Conservation (phyloP, 2,888 invertebrate species). For the Ferrisia virgata region DNA sequence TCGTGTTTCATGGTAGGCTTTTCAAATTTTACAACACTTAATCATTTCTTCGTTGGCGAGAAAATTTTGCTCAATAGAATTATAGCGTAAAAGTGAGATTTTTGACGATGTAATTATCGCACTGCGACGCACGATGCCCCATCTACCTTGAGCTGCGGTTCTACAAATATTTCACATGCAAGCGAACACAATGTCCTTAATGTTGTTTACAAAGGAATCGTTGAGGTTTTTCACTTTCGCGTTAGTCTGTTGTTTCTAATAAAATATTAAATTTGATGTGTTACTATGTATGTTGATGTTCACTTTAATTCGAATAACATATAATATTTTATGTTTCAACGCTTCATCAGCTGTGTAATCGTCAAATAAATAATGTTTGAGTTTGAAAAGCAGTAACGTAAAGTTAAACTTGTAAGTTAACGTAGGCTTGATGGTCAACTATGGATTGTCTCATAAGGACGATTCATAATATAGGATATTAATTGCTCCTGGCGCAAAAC, state of each 20-base stretch:
- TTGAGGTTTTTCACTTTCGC: not conserved
- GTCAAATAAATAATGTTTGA: not conserved
- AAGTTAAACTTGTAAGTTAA: too few species aligned
- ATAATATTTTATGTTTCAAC: not conserved
- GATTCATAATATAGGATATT: too few species aligned
- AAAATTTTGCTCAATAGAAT: not conserved
- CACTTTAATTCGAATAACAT: not conserved
- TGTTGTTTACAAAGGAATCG: not conserved
- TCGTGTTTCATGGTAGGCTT: not conserved
- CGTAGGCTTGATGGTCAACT: too few species aligned
- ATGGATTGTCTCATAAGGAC: too few species aligned
- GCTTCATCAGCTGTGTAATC: not conserved
- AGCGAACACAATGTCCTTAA: too few species aligned
- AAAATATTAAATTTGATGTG: not conserved
- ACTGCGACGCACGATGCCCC: too few species aligned
- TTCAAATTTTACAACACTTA: slow-evolving; percentile 7
- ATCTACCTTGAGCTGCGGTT: too few species aligned
- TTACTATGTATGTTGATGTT: too few species aligned
- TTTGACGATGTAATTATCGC: not conserved
- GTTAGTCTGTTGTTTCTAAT: not conserved
- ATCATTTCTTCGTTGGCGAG: not conserved
- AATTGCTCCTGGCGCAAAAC: too few species aligned
- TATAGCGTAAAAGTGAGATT: not conserved
- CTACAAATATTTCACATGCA: not conserved
- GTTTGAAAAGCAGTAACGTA: too few species aligned